Percentiles rank a stretch among this genome's conserved stretches.
Evolutionary conservation across 2,888 invertebrate genomes (phyloP).

Genomic region (Drosophila incognita): DNA sequence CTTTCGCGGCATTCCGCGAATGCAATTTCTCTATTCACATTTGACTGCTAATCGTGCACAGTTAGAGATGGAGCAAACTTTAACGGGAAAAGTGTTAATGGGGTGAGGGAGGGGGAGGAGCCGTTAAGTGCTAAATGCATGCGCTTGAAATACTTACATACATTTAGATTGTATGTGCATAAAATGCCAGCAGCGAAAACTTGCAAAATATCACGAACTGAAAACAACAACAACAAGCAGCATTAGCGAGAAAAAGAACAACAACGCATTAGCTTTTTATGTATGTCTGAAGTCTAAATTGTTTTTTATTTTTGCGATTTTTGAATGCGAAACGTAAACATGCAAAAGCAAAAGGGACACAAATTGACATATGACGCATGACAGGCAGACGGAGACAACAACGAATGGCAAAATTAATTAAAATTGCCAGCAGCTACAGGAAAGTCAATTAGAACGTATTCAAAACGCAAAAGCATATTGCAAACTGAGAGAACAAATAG

Average conservation of each 20-base stretch:
- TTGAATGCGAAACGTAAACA: slow-evolving; percentile 50
- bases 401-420: slow-evolving; percentile 49
- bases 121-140: slow-evolving; percentile 58
- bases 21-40: slow-evolving; percentile 60
- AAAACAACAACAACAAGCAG: slow-evolving; percentile 21
- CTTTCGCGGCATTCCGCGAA: not conserved
- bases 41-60: slow-evolving; percentile 34
- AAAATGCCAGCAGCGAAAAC: slow-evolving; percentile 51
- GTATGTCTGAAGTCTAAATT: slow-evolving; percentile 8
- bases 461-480: slow-evolving; percentile 9
- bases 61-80: slow-evolving; percentile 10
- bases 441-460: slow-evolving; percentile 49
- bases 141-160: slow-evolving; percentile 34
- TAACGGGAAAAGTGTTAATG: not conserved
- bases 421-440: slow-evolving; percentile 36
- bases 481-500: not conserved
- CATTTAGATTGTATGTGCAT: slow-evolving; percentile 34
- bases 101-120: not conserved
- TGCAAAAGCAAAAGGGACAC: slow-evolving; percentile 34
- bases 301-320: slow-evolving; percentile 26
- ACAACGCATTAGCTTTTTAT: slow-evolving; percentile 26
- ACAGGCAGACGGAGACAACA: slow-evolving; percentile 8
- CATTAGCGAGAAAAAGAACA: slow-evolving; percentile 14
- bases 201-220: slow-evolving; percentile 67
- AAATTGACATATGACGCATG: slow-evolving; percentile 38